phyloP scores from a whole-genome alignment of 2,113 vertebrate genomes.

The Dromas ardeola region DNA sequence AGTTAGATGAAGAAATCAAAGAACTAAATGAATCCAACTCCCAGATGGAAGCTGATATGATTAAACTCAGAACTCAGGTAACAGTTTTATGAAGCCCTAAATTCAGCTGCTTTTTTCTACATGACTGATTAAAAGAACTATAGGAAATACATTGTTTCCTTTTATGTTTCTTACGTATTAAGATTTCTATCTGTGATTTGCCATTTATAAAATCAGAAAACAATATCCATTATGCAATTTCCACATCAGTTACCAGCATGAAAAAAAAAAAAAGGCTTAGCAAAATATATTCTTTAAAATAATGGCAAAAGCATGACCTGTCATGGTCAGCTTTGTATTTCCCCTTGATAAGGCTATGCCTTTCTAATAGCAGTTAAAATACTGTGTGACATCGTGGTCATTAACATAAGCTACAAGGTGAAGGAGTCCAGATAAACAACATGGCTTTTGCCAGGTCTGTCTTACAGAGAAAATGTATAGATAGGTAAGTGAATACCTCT shows the following conservation, averaged over 20 bases:
- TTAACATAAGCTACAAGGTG: neutral
- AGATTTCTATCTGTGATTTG: neutral
- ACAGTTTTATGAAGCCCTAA: constrained; percentile 74
- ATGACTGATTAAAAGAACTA: neutral
- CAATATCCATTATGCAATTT: neutral
- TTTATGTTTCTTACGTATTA: neutral
- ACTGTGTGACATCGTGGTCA: neutral
- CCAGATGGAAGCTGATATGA: constrained; percentile 99
- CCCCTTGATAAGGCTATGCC: neutral
- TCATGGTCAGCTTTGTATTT: neutral
- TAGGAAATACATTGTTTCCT: neutral
- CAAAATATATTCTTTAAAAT: neutral
- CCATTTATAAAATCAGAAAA: neutral
- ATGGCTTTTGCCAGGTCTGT: neutral
- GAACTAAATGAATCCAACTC: constrained; percentile 98
- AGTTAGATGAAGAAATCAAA: constrained; percentile 98
- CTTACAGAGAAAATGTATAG: neutral
- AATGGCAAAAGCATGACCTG: neutral
- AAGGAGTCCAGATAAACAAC: neutral
- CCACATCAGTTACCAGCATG: neutral
- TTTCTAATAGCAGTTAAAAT: neutral
- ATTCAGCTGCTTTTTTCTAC: constrained; percentile 14
- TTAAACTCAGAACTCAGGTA: constrained; percentile 99
- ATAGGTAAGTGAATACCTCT: neutral
- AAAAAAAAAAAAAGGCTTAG: neutral